A percentile compares a stretch with the other conserved stretches of the same genome.
Evolutionary conservation across 2,888 invertebrate genomes (phyloP).

Genomic region (Ormyrus labotus): DNA sequence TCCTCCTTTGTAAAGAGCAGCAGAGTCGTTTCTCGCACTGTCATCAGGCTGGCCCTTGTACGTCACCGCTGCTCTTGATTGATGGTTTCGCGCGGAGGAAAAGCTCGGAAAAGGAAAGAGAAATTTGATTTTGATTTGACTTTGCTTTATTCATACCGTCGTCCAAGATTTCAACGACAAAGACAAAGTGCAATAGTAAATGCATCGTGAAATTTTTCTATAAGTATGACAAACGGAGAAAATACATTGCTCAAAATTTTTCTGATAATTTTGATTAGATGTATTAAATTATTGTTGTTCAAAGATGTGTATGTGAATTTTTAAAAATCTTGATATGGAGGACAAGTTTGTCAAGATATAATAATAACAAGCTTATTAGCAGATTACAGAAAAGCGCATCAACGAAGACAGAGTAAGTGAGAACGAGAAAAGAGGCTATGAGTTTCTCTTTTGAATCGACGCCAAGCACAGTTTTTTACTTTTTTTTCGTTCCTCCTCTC

Average conservation of each 20-base stretch:
- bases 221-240: no score
- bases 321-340: no score
- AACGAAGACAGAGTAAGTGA: slow-evolving; percentile 4
- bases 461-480: slow-evolving; percentile 17
- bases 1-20: background rate
- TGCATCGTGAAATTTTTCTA: no score
- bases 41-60: slow-evolving; percentile 18
- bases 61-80: slow-evolving; percentile 13
- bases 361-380: no score
- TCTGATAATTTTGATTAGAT: no score
- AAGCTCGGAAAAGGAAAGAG: slow-evolving; percentile 3
- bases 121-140: slow-evolving; percentile 35
- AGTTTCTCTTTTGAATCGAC: slow-evolving; percentile 28
- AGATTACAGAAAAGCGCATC: no score
- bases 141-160: background rate
- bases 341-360: no score
- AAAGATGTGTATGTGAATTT: no score
- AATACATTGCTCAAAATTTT: no score
- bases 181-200: background rate
- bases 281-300: no score
- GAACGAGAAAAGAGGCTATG: background rate
- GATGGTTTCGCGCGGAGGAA: slow-evolving; percentile 11
- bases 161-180: background rate
- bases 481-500: background rate
- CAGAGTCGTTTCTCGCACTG: slow-evolving; percentile 6